phyloP scores from a whole-genome alignment of 2,797 vertebrate species.

The Hyperoplus lanceolatus region DNA sequence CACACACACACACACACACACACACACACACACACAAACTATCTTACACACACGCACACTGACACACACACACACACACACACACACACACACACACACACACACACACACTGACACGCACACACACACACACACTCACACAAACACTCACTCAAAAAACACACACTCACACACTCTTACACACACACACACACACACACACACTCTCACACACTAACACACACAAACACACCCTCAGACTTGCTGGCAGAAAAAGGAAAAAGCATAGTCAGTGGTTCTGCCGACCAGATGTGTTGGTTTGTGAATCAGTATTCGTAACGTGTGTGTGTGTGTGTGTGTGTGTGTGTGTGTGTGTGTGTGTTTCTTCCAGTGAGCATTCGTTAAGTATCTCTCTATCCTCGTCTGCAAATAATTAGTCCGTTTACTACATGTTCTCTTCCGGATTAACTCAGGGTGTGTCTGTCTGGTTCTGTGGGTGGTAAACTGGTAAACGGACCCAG shows the following conservation, averaged over 20 bases:
- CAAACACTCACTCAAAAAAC: no score
- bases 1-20: no score
- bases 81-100: constrained; percentile 10
- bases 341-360: no score
- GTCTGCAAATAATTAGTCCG: not conserved
- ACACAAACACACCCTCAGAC: constrained; percentile 14
- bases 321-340: no score
- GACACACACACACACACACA: constrained; percentile 14
- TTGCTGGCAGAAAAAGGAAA: constrained; percentile 32
- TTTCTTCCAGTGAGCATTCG: no score
- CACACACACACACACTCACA: no score
- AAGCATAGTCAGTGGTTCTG: constrained; percentile 57
- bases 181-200: constrained; percentile 1
- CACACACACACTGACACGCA: not conserved
- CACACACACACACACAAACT: no score
- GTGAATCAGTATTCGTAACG: constrained; percentile 23
- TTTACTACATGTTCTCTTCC: not conserved
- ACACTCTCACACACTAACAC: constrained; percentile 1
- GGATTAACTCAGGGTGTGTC: constrained; percentile 7
- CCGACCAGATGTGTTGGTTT: constrained; percentile 54
- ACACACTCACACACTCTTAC: no score
- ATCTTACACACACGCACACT: no score
- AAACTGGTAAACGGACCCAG: not conserved
- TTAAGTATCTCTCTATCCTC: not conserved
- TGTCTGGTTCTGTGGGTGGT: constrained; percentile 2